phyloP scores from a whole-genome alignment of 2,113 vertebrate species.

The Nansenia antarctica region DNA sequence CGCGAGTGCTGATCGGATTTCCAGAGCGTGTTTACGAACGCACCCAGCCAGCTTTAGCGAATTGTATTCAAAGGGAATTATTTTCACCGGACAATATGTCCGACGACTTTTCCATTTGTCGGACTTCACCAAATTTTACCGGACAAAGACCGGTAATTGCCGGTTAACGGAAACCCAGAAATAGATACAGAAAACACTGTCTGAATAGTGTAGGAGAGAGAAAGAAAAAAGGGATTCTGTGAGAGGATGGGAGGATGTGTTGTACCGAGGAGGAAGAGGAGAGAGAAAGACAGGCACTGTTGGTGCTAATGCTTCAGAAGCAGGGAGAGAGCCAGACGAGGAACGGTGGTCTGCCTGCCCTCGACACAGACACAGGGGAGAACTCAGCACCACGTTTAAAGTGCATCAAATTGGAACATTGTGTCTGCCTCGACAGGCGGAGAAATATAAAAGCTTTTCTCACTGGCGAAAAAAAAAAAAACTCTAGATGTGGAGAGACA shows the following conservation, averaged over 20 bases:
- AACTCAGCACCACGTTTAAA: constrained; percentile 12
- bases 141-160: no score
- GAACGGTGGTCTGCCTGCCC: not conserved
- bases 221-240: not conserved
- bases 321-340: not conserved
- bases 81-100: no score
- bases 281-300: not conserved
- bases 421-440: constrained; percentile 10
- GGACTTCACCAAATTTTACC: not conserved
- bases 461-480: constrained; percentile 11
- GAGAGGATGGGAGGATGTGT: not conserved
- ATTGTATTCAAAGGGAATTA: no score
- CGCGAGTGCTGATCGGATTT: no score
- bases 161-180: no score
- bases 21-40: no score
- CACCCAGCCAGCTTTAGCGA: no score
- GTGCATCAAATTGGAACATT: constrained; percentile 19
- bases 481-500: not conserved
- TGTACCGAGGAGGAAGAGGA: not conserved
- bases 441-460: constrained; percentile 21
- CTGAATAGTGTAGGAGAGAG: not conserved
- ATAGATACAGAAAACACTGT: no score
- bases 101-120: not conserved
- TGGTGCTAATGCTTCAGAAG: constrained; percentile 5
- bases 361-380: not conserved